Conservation (phyloP, 1,140 invertebrate species). For the Araneus ventricosus region DNA sequence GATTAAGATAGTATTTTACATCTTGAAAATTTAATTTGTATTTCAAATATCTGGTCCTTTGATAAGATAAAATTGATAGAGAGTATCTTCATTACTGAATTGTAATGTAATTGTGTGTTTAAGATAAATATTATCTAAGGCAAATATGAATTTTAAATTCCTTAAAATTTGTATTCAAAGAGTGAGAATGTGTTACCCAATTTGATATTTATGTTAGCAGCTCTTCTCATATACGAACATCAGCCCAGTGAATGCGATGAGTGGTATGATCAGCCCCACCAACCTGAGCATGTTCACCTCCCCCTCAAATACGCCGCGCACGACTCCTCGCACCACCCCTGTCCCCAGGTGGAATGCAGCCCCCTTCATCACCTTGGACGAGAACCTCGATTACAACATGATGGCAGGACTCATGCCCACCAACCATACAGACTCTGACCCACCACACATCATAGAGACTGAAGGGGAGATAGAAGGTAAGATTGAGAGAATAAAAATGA, state of each 20-base stretch:
- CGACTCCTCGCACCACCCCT: slow-evolving; percentile 83
- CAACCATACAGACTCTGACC: slow-evolving; percentile 83
- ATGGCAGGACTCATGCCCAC: slow-evolving; percentile 87
- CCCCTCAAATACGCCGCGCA: slow-evolving; percentile 86
- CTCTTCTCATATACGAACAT: slow-evolving; percentile 76
- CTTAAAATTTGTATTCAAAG: too few relatives aligned
- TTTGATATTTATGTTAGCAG: slow-evolving; percentile 32
- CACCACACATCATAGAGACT: slow-evolving; percentile 84
- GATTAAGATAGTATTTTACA: too few relatives aligned
- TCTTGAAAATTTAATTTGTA: too few relatives aligned
- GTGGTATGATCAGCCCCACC: slow-evolving; percentile 93
- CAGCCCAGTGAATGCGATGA: slow-evolving; percentile 83
- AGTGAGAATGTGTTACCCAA: slow-evolving; percentile 29
- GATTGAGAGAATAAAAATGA: background rate
- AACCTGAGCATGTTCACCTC: slow-evolving; percentile 93
- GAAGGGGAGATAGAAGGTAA: slow-evolving; percentile 82
- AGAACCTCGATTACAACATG: slow-evolving; percentile 92
- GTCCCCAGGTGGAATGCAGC: slow-evolving; percentile 90
- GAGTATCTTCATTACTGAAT: too few relatives aligned
- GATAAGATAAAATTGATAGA: too few relatives aligned
- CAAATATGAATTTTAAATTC: too few relatives aligned
- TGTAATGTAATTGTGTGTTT: too few relatives aligned
- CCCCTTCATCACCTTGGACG: slow-evolving; percentile 92
- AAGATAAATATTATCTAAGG: too few relatives aligned
- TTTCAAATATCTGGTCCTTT: too few relatives aligned